Evolutionary conservation across 2,888 invertebrate genomes (phyloP).

Genomic region (Ichneumoninae sp.): DNA sequence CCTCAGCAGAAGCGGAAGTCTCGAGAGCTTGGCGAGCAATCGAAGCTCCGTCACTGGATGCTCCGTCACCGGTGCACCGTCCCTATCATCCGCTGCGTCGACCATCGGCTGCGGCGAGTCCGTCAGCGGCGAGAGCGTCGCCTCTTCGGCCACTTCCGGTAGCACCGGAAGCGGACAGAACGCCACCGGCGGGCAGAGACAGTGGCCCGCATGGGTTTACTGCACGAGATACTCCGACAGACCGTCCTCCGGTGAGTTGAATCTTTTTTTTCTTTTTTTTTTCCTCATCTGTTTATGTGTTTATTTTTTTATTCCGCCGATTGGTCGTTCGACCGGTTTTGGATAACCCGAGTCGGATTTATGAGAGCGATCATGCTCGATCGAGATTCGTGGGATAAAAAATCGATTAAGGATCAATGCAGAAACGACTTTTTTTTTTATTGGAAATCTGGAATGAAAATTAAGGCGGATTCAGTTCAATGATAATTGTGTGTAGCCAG

Average conservation of each 20-base stretch:
- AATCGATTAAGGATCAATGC: not conserved
- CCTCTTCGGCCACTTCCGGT: slow-evolving; percentile 67
- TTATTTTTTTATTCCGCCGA: slow-evolving; percentile 1
- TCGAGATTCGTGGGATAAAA: not conserved
- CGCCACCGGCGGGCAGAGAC: slow-evolving; percentile 81
- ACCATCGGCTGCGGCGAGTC: slow-evolving; percentile 76
- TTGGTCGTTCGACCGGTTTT: slow-evolving; percentile 2
- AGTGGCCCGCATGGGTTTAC: slow-evolving; percentile 99
- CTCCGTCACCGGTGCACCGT: slow-evolving; percentile 80
- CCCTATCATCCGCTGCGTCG: slow-evolving; percentile 78
- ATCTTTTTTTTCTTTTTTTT: not conserved
- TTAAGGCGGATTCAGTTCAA: too few species aligned
- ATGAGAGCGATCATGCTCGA: not conserved
- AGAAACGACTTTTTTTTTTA: not conserved
- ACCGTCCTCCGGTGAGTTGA: slow-evolving; percentile 89
- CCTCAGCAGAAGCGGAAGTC: slow-evolving; percentile 82
- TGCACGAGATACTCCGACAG: slow-evolving; percentile 98
- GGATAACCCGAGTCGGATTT: not conserved
- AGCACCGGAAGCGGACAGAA: slow-evolving; percentile 69
- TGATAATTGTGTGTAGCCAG: too few species aligned
- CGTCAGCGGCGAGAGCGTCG: slow-evolving; percentile 77
- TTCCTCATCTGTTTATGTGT: not conserved
- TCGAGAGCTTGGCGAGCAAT: slow-evolving; percentile 82
- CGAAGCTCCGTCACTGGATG: slow-evolving; percentile 81
- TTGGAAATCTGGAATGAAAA: not conserved